A percentile compares a stretch with the other conserved stretches of the same genome.
Conservation (phyloP, 1,140 invertebrate genomes). For the Lepidurus packardi region DNA sequence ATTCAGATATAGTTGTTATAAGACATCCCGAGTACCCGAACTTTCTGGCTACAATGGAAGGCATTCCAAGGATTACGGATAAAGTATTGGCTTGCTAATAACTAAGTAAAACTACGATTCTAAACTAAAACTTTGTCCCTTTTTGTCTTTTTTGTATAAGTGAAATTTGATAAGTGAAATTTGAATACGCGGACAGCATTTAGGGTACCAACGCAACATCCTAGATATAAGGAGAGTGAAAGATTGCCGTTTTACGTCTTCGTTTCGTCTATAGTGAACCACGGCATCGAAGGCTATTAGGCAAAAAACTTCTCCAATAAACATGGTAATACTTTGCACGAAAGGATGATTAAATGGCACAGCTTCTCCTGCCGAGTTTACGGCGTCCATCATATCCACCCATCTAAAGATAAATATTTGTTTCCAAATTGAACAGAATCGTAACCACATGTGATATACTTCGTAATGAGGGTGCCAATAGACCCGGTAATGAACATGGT, state of each 20-base stretch:
- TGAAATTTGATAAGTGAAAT: too few species aligned
- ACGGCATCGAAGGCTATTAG: neutral
- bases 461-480: neutral
- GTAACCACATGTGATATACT: neutral
- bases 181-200: too few species aligned
- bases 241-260: neutral
- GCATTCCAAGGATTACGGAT: neutral
- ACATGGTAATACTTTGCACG: neutral
- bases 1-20: neutral
- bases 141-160: too few species aligned
- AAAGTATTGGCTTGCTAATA: too few species aligned
- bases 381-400: constrained; percentile 12
- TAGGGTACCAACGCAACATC: too few species aligned
- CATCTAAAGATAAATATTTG: neutral
- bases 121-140: too few species aligned
- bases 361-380: neutral
- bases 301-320: constrained; percentile 2
- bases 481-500: neutral
- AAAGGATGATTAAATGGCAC: neutral
- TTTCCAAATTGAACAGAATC: neutral
- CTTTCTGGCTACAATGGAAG: neutral
- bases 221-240: too few species aligned
- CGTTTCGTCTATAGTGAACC: neutral
- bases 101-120: too few species aligned
- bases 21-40: neutral